Base-by-base conservation (phyloP, 2,888 invertebrate genomes). In the Fragum whitleyi region DNA sequence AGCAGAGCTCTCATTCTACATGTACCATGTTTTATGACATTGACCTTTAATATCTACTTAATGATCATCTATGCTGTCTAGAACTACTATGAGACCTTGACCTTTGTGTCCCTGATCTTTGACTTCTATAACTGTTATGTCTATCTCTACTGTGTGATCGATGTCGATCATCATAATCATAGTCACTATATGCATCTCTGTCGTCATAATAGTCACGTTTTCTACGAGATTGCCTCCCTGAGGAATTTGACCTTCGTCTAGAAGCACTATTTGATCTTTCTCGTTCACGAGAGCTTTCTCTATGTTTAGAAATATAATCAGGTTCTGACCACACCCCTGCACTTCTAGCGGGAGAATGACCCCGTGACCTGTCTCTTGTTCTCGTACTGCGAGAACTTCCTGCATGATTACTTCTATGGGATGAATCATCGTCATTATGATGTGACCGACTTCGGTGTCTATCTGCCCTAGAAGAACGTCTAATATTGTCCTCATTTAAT, bases 151-250 rank as follows among this genome's bases (percentile, higher is more conserved):
- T 77, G 6, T 67, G 26, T 75, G 75, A 70, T 19, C 53, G 29
- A 29, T 39, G 42, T n/a, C 73, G 39, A 28, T 65, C 26, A 61
- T 61, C 55, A 47, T 53, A 42, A 72, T 72, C 81, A 78, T 85
- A 57, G 61, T 85, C 85, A 81, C 84, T 84, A 59, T 77, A 72
- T 61, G 71, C 70, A 42, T 85, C 85, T 53, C 77, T 72, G 2
- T 78, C 84, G 39, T 77, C 72, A 59, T 80, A 75, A 74, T 84
- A 74, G 47, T 85, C 79, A 28, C 79, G 70, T 57, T 70, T 62
- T 68, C 80, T 62, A 9, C 77, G 68, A 11, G 77, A 71, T 29
- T 51, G 32, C n/a, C 74, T 68, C 28, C 81, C 72, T n/a, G 85
- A 62, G 11, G 79, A 79, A 39, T 79, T 57, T 57, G 85, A 81